Evolutionary conservation across 2,888 invertebrate species (phyloP), one percentile per base, ranked within the genome.

Genomic region (Perdita meconis): DNA sequence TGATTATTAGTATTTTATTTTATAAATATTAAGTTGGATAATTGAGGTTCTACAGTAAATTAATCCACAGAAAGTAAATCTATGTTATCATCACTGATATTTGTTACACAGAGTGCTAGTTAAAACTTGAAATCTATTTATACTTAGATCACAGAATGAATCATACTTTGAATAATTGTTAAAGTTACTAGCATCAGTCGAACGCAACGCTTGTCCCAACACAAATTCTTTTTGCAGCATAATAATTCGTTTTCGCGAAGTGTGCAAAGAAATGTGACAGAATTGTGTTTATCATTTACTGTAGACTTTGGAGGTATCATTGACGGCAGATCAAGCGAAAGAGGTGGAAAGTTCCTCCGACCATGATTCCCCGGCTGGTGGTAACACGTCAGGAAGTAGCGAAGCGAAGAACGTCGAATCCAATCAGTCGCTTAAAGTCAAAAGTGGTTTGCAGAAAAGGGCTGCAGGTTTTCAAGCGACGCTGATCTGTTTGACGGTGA

Each of bases 401-500:
- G 93, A 81, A 92, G 93, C 85, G 90, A 93, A 91, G 91, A 87
- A 82, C 85, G 87, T 86, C 80, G 90, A 93, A 81, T 88, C 89
- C 89, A 93, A 91, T 89, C 93, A 92, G 71, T 92, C 94, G 77
- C 93, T 96, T 72, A 95, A 94, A 92, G 96, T 97, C 65, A 95
- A 96, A 89, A 92, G 94, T 63, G 97, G 97, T 42, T 93, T 94
- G 77, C 95, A 96, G 90, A 97, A 98, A 91, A 96, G 98, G 93
- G 95, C 96, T 47, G 94, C 98, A n/a, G 99, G 99, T 84, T 99
- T 98, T 95, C 99, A 99, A 94, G 97, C 98, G 59, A 97, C 98
- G 90, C 94, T 99, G 83, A 97, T 98, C 85, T 98, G 98, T 93
- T 94, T 99, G 90, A 97, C 99, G 89, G 96, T 96, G 63, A 97